Conservation (phyloP, 2,113 vertebrate genomes). For the Laticauda colubrina region DNA sequence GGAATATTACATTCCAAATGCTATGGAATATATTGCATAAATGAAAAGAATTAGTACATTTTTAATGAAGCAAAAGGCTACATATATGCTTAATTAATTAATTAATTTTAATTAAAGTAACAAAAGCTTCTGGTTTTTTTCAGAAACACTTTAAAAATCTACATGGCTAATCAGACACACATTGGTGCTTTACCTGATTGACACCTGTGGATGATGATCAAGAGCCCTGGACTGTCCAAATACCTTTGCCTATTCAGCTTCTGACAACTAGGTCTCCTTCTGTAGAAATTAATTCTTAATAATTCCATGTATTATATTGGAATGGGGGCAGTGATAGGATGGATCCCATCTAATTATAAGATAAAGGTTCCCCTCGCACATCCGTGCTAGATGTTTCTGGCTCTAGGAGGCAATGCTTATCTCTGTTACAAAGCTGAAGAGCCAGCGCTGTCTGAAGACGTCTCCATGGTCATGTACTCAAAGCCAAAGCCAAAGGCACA, state of each 20-base stretch:
- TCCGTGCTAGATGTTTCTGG: too few species aligned
- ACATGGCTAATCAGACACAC: neutral
- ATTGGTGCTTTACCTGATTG: neutral
- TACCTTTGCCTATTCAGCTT: neutral
- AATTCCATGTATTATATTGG: neutral
- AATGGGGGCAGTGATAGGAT: neutral
- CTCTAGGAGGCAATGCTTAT: too few species aligned
- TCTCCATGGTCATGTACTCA: too few species aligned
- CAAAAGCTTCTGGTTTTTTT: neutral
- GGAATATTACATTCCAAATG: neutral
- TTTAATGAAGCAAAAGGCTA: neutral
- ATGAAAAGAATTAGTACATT: neutral
- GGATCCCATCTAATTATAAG: neutral
- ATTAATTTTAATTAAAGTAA: neutral
- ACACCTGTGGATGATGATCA: neutral
- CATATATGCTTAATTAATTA: neutral
- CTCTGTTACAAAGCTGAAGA: too few species aligned
- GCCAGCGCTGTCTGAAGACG: too few species aligned
- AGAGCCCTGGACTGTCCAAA: neutral
- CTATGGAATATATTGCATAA: neutral
- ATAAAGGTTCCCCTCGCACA: too few species aligned
- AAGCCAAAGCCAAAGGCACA: too few species aligned
- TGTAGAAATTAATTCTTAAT: neutral
- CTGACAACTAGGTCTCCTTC: neutral
- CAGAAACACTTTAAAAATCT: neutral